Conservation (phyloP, 2,113 vertebrate genomes). For the Mixornis gularis region DNA sequence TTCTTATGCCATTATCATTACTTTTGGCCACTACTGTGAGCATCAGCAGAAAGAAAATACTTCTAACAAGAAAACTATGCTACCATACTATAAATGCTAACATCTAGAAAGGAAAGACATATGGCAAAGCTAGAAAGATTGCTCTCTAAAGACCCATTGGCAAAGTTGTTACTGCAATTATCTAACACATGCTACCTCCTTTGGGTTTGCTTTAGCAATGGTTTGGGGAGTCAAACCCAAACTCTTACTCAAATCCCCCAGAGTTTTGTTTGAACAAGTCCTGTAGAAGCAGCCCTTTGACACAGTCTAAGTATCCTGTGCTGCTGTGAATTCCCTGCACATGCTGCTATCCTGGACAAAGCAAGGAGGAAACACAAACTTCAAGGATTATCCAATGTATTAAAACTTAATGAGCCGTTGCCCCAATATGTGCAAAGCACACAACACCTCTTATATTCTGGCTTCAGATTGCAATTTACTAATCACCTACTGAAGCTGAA, state of each 20-base stretch:
- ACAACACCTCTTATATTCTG: background rate
- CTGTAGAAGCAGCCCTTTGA: background rate
- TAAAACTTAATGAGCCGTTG: conserved; percentile 28
- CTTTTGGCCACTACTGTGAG: background rate
- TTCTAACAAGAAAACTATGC: background rate
- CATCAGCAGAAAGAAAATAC: background rate
- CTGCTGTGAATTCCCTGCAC: background rate
- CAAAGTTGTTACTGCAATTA: background rate
- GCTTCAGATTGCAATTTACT: conserved; percentile 9
- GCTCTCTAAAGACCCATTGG: background rate
- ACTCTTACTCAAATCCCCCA: background rate
- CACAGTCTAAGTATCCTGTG: background rate
- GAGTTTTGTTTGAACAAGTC: background rate
- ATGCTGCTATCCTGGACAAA: background rate
- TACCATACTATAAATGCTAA: background rate
- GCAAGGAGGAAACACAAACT: background rate
- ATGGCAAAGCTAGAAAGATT: background rate
- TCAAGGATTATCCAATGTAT: conserved; percentile 18
- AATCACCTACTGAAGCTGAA: conserved; percentile 1
- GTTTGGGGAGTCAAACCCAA: background rate
- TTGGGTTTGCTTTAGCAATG: background rate
- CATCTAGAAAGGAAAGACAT: background rate
- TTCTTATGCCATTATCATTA: background rate
- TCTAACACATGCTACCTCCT: background rate
- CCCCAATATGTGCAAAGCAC: background rate